Conservation (phyloP, 2,888 invertebrate species). For the Nowickia ferox region DNA sequence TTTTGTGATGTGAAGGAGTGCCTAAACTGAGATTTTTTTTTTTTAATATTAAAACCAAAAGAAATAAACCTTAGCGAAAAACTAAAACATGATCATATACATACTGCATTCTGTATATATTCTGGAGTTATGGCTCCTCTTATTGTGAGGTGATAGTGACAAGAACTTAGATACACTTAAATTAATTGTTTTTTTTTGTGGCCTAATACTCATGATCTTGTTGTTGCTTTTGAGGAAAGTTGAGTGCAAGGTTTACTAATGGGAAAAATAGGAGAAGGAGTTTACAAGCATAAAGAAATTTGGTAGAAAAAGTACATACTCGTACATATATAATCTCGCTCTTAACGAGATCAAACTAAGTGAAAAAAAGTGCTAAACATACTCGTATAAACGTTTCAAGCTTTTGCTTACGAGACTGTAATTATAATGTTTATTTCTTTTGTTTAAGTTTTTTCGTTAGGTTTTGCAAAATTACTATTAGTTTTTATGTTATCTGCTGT, state of each 20-base stretch:
- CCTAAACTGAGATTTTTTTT: slow-evolving; percentile 64
- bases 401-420: slow-evolving; percentile 57
- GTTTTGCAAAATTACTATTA: slow-evolving; percentile 41
- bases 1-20: slow-evolving; percentile 63
- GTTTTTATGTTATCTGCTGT: slow-evolving; percentile 23
- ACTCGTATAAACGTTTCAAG: slow-evolving; percentile 42
- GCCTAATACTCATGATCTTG: slow-evolving; percentile 18
- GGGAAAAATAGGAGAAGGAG: slow-evolving; percentile 52
- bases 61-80: slow-evolving; percentile 37
- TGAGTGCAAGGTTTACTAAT: slow-evolving; percentile 40
- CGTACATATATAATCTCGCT: slow-evolving; percentile 3
- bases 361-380: slow-evolving; percentile 19
- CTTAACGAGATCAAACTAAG: slow-evolving; percentile 16
- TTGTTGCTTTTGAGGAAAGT: slow-evolving; percentile 35
- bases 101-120: slow-evolving; percentile 24
- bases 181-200: slow-evolving; percentile 58
- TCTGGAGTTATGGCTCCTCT: neutral
- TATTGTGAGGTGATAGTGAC: slow-evolving; percentile 58
- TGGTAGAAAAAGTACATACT: neutral
- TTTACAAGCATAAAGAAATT: slow-evolving; percentile 54
- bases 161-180: slow-evolving; percentile 66
- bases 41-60: slow-evolving; percentile 29
- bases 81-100: slow-evolving; percentile 38
- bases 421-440: slow-evolving; percentile 64
- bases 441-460: neutral